Percentiles rank a stretch among this genome's conserved stretches.
Evolutionary conservation across 1,140 invertebrate species (phyloP).

Genomic region (Pogonus chalceus): DNA sequence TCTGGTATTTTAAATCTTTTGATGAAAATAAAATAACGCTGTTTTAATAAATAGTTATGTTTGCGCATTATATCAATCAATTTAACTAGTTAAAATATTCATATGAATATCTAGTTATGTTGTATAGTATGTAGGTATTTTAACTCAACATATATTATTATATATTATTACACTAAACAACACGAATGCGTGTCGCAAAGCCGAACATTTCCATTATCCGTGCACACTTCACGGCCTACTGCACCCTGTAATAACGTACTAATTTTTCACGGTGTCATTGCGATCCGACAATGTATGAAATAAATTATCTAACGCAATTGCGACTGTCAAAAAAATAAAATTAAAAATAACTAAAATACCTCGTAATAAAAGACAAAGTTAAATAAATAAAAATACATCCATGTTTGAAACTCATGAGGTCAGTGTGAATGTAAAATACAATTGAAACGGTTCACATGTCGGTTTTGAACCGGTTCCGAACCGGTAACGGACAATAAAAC

Average conservation of each 20-base stretch:
- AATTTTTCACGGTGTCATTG: slow-evolving; percentile 7
- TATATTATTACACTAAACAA: no score
- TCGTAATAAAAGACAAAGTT: not conserved
- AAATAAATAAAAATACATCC: not conserved
- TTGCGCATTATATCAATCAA: no score
- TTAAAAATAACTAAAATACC: not conserved
- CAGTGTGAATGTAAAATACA: not conserved
- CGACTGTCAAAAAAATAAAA: not conserved
- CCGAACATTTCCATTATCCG: no score
- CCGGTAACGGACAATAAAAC: slow-evolving; percentile 5
- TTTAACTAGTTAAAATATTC: no score
- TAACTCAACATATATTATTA: no score
- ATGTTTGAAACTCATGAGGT: not conserved
- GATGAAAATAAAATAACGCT: no score
- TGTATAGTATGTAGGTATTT: no score
- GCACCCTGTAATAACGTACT: not conserved
- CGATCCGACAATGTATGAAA: slow-evolving; percentile 1
- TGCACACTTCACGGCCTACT: slow-evolving; percentile 2
- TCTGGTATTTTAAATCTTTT: no score
- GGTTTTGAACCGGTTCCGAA: not conserved
- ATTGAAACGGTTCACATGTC: not conserved
- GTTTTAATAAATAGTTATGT: no score
- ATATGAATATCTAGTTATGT: no score
- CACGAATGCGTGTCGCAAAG: no score
- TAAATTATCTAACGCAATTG: slow-evolving; percentile 5